Evolutionary conservation across 2,888 invertebrate genomes (phyloP).

Genomic region (Andrena bucephala): DNA sequence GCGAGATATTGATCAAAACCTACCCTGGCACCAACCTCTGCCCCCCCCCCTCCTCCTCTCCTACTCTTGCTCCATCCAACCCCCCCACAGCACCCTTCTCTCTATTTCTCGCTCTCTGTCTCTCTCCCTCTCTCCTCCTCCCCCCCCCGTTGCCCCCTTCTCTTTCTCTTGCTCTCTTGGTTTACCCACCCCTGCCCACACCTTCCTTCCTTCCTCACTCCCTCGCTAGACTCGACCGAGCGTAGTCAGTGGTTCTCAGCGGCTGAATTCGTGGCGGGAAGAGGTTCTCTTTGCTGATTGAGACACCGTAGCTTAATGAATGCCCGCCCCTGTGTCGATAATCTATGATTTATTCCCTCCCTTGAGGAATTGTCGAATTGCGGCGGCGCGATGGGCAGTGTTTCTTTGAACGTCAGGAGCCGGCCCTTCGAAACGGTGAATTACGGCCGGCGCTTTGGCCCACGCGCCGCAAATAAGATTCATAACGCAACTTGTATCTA

Average conservation of each 20-base stretch:
- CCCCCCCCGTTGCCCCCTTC: conserved; percentile 67
- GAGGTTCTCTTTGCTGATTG: conserved; percentile 28
- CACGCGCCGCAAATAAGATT: conserved; percentile 56
- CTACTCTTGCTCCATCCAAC: conserved; percentile 70
- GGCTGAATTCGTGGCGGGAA: conserved; percentile 5
- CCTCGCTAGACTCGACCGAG: conserved; percentile 77
- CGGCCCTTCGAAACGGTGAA: background rate
- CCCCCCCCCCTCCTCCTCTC: conserved; percentile 37
- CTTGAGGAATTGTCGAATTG: background rate
- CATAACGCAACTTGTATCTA: conserved; percentile 57
- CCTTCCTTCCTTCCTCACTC: conserved; percentile 63
- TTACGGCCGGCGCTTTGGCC: conserved; percentile 12
- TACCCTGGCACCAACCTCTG: conserved; percentile 84
- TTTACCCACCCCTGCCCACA: conserved; percentile 68
- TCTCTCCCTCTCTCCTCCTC: conserved; percentile 61
- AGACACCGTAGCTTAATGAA: conserved; percentile 8
- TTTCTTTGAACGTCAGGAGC: background rate
- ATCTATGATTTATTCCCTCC: background rate
- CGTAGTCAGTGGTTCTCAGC: conserved; percentile 81
- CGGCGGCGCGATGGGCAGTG: background rate
- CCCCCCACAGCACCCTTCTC: conserved; percentile 74
- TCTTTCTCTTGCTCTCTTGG: conserved; percentile 68
- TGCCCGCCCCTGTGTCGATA: background rate
- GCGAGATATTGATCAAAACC: conserved; percentile 85
- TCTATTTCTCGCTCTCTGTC: conserved; percentile 64